These are phyloP conservation scores for Heliornis fulica DNA, from an alignment of 2,113 vertebrate genomes.

Conservation along the genomic window DNA sequence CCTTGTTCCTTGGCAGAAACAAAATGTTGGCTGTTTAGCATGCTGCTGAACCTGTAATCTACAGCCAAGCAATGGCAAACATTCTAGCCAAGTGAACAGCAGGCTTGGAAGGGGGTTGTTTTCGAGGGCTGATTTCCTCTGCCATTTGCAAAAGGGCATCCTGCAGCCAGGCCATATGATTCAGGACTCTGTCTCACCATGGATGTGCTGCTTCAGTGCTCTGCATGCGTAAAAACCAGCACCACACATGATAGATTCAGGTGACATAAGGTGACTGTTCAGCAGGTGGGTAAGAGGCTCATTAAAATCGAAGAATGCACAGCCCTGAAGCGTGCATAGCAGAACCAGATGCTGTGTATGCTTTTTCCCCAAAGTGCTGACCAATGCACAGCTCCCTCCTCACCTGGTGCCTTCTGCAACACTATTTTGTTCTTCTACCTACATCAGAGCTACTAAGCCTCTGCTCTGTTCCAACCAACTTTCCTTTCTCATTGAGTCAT, in stretches of 20 bases:
- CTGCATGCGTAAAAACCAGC: neutral
- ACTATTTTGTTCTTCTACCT: neutral
- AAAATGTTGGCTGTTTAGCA: slow-evolving; percentile 67
- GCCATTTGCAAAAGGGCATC: slow-evolving; percentile 65
- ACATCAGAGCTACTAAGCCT: neutral
- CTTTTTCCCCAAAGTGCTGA: neutral
- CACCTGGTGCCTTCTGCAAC: neutral
- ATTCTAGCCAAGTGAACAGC: slow-evolving; percentile 68
- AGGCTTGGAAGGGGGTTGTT: slow-evolving; percentile 61
- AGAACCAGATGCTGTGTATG: neutral
- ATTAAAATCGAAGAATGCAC: neutral
- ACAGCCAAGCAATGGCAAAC: slow-evolving; percentile 60
- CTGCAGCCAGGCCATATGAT: slow-evolving; percentile 53
- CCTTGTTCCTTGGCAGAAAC: slow-evolving; percentile 72
- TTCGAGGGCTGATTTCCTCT: slow-evolving; percentile 59
- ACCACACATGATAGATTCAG: neutral
- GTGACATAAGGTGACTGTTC: slow-evolving; percentile 6
- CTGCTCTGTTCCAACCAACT: neutral
- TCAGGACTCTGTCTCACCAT: neutral
- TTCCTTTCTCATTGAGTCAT: neutral
- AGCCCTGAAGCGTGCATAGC: neutral
- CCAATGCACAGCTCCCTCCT: neutral
- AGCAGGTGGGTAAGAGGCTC: neutral
- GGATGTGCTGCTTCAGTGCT: neutral
- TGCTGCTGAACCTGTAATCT: slow-evolving; percentile 65